Conservation (phyloP, 2,113 vertebrate genomes). For the Hemichromis elongatus region DNA sequence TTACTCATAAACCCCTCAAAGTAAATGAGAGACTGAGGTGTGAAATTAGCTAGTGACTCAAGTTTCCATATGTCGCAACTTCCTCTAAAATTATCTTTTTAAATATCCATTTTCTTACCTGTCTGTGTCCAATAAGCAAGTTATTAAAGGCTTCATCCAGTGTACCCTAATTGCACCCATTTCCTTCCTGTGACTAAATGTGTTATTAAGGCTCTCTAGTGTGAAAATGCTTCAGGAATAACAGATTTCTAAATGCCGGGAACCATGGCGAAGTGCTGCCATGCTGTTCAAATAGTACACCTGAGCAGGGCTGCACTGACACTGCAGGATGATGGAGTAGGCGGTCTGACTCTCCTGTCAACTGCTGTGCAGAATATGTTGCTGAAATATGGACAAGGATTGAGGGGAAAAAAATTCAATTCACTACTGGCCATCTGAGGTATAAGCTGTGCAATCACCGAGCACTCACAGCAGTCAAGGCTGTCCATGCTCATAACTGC, state of each 20-base stretch:
- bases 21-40: conserved; percentile 1
- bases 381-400: conserved; percentile 29
- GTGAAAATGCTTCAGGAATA: not conserved
- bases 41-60: not conserved
- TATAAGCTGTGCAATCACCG: conserved; percentile 29
- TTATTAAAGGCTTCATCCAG: not conserved
- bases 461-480: conserved; percentile 47
- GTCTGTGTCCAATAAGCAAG: not conserved
- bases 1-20: not conserved
- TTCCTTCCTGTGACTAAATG: not conserved
- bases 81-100: not conserved
- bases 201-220: not conserved
- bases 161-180: not conserved
- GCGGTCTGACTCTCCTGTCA: not conserved
- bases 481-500: conserved; percentile 40
- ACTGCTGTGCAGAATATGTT: not conserved
- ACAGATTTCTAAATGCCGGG: not conserved
- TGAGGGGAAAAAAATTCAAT: not conserved
- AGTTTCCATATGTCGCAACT: conserved; percentile 1
- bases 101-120: not conserved
- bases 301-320: not conserved
- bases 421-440: conserved; percentile 24
- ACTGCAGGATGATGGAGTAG: not conserved
- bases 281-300: not conserved
- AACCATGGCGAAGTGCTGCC: not conserved